Evolutionary conservation across 2,113 vertebrate genomes (phyloP).

Genomic region (Solea senegalensis): DNA sequence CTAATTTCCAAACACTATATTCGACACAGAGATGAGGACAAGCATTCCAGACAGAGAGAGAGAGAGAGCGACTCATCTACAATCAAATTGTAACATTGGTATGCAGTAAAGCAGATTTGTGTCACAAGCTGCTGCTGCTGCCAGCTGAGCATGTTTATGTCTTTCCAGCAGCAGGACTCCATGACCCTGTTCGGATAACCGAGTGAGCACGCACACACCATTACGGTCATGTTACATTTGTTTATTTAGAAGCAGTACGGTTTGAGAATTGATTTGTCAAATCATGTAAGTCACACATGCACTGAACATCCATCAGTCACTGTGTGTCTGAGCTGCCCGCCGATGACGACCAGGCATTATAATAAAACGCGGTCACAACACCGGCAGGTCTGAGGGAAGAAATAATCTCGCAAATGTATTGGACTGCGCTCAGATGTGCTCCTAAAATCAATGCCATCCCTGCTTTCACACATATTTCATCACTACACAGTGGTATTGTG

Average conservation of each 20-base stretch:
- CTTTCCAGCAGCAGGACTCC: constrained; percentile 46
- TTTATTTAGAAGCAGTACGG: too few species aligned
- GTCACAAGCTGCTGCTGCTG: constrained; percentile 62
- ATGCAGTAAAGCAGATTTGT: constrained; percentile 62
- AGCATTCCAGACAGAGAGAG: constrained; percentile 43
- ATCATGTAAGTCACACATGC: neutral
- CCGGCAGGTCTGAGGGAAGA: neutral
- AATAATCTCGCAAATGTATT: constrained; percentile 3
- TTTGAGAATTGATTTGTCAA: neutral
- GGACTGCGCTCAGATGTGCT: constrained; percentile 1
- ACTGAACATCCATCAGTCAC: neutral
- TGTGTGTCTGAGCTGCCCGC: neutral
- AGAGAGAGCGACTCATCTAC: constrained; percentile 44
- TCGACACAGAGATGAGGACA: constrained; percentile 38
- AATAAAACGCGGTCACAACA: neutral
- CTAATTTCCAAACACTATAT: constrained; percentile 25
- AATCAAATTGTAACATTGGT: constrained; percentile 64
- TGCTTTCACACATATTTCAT: neutral
- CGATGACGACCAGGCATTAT: neutral
- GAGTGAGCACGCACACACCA: neutral
- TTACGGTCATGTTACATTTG: too few species aligned
- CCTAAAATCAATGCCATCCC: neutral
- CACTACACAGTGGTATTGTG: constrained; percentile 2
- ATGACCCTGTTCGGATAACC: constrained; percentile 23
- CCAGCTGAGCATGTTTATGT: constrained; percentile 65